Evolutionary conservation across 2,888 invertebrate species (phyloP).

Genomic region (Drosophila cognata): DNA sequence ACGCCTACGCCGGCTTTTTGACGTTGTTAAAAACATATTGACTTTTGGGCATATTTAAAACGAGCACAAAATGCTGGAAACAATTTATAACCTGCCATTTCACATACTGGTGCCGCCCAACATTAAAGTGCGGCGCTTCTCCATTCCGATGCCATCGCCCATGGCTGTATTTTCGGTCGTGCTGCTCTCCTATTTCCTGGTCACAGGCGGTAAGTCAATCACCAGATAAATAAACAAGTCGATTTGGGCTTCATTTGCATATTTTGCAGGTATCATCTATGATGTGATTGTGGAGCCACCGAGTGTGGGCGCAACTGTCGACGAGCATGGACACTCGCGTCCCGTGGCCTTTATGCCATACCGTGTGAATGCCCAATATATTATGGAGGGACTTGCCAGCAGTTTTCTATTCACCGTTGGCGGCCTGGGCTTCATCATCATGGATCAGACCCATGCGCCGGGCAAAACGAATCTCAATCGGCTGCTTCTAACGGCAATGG

Average conservation of each 20-base stretch:
- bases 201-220: constrained; percentile 95
- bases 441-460: constrained; percentile 96
- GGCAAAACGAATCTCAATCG: constrained; percentile 95
- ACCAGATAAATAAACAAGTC: background rate
- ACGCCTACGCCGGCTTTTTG: constrained; percentile 64
- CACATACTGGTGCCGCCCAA: constrained; percentile 91
- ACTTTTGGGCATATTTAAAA: background rate
- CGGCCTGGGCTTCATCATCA: constrained; percentile 97
- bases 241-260: background rate
- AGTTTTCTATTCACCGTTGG: constrained; percentile 98
- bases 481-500: constrained; percentile 91
- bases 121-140: constrained; percentile 95
- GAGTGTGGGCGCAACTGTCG: constrained; percentile 98
- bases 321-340: constrained; percentile 97
- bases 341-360: constrained; percentile 99
- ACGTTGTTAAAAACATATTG: background rate
- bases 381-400: constrained; percentile 99
- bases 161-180: constrained; percentile 97
- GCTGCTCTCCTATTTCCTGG: constrained; percentile 96
- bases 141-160: constrained; percentile 95
- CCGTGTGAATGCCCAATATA: constrained; percentile 99
- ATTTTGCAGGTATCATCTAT: constrained; percentile 94
- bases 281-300: constrained; percentile 99
- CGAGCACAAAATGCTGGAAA: constrained; percentile 88
- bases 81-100: constrained; percentile 92